Conservation (phyloP, 2,797 vertebrate genomes). For the Scarus forsteni region DNA sequence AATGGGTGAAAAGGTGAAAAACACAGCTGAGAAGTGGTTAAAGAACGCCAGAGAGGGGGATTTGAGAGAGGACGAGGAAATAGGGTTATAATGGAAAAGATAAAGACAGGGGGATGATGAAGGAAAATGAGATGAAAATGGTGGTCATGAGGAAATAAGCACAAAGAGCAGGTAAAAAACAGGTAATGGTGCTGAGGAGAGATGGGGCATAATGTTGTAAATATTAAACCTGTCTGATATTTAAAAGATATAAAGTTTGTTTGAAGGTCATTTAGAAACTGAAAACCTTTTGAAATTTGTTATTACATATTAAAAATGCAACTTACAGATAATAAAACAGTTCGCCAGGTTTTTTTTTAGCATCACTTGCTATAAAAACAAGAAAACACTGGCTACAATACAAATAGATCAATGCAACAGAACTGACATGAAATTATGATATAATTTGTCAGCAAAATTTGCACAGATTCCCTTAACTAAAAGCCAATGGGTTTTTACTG, state of each 20-base stretch:
- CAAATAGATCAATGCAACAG: too few species aligned
- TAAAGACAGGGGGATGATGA: slow-evolving; percentile 1
- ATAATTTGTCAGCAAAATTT: too few species aligned
- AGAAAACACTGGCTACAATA: too few species aligned
- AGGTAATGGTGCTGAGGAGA: slow-evolving; percentile 1
- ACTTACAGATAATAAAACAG: too few species aligned
- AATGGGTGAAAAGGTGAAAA: slow-evolving; percentile 2
- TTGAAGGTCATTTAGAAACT: too few species aligned
- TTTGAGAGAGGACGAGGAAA: neutral
- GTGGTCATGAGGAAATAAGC: neutral
- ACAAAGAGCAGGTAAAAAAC: neutral
- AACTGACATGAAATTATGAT: too few species aligned
- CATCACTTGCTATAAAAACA: too few species aligned
- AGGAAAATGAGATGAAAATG: neutral
- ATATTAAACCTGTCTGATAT: slow-evolving; percentile 2
- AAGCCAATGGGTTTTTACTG: too few species aligned
- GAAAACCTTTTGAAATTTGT: too few species aligned
- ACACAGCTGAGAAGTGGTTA: neutral
- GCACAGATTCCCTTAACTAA: too few species aligned
- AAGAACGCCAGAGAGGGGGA: neutral
- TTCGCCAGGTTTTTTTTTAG: too few species aligned
- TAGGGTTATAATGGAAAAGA: slow-evolving; percentile 10
- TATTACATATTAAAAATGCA: too few species aligned
- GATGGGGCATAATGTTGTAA: neutral
- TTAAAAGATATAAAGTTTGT: neutral